Conservation (phyloP, 2,797 vertebrate genomes). For the Diceros bicornis region DNA sequence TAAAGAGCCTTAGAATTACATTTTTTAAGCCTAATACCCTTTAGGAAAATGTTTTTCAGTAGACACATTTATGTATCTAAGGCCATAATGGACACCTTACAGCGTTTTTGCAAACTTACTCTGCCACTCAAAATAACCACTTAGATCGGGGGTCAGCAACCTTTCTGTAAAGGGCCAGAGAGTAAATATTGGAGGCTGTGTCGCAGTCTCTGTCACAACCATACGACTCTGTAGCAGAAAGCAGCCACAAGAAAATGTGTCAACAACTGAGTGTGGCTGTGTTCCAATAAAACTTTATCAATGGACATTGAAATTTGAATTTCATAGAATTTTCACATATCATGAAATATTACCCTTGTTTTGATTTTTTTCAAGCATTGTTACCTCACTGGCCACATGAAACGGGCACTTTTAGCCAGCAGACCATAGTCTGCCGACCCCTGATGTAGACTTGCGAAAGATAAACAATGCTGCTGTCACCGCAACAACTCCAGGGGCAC, state of each 20-base stretch:
- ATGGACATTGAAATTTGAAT: background rate
- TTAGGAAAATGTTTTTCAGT: background rate
- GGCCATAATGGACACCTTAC: background rate
- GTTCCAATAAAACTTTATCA: background rate
- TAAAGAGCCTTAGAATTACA: background rate
- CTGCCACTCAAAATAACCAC: background rate
- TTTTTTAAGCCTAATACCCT: background rate
- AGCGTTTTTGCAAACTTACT: background rate
- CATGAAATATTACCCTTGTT: background rate
- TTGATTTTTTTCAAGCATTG: background rate
- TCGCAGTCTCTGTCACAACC: background rate
- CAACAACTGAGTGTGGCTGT: background rate
- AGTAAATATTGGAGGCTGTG: background rate
- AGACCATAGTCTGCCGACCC: background rate
- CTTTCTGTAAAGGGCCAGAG: background rate
- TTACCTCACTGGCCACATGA: background rate
- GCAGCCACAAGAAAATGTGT: background rate
- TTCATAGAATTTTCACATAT: background rate
- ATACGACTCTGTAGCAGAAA: background rate
- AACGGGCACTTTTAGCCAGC: background rate
- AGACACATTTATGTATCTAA: background rate
- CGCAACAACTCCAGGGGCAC: too few species aligned
- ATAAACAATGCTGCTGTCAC: background rate
- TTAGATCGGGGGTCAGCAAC: background rate
- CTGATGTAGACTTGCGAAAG: rapidly evolving